Evolutionary conservation across 2,113 vertebrate species (phyloP), one percentile per base, ranked within the genome.

Genomic region (Platysteira castanea): DNA sequence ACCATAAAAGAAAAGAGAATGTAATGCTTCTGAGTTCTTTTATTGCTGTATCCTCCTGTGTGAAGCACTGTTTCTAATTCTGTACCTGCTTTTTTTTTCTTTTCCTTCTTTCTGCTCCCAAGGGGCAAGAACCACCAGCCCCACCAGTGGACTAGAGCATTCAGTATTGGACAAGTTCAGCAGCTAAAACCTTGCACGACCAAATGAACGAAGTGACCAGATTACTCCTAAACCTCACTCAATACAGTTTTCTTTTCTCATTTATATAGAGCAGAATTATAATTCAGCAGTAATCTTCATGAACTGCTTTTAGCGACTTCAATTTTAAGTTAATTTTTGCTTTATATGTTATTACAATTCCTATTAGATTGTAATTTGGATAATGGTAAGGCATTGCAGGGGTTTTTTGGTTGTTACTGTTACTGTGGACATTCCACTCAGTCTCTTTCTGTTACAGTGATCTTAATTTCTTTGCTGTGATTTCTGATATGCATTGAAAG

Each of bases 71-170:
- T 90, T 85, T 87, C 60, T 97, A 89, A 95, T 86, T 61, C 41
- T 50, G 7, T 64, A 27, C 1, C 6, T 89, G 69, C 16, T 88
- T 90, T 81, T 90, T 87, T 82, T 57, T 61, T 46, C 13, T 11
- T 41, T 92, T 65, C 57, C 21, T 93, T 42, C 78, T 87, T 85
- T 54, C 31, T 95, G 98, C 97, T 97, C 97, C 86, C 53, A 97
- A 98, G 94, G 97, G 97, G 82, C 98, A 98, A 97, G 99, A 98
- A 63, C 99, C 99, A 56, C 99, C 99, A 88, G 98, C 99, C 42
- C 99, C 99, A 77, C 99, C 99, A 64, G 97, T 99, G 96, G 99
- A 99, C 95, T 99, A 99, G 95, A 97, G 67, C 59, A 8, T 81
- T 86, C 95, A 82, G 52, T 44, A 63, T 33, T 76, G 78, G 57